phyloP scores from a whole-genome alignment of 1,140 invertebrate genomes.

The Tetragnatha versicolor region DNA sequence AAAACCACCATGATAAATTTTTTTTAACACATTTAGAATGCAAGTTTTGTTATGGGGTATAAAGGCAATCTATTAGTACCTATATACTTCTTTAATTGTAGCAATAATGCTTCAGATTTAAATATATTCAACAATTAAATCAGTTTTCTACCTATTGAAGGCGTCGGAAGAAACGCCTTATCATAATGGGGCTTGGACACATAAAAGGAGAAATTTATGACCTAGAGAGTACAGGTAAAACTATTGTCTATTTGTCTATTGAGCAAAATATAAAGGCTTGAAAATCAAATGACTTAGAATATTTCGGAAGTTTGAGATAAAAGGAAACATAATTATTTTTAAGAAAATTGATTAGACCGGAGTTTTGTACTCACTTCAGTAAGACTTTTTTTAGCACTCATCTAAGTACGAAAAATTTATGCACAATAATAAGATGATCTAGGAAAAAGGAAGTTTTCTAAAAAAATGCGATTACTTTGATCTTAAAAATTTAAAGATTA shows the following conservation, averaged over 20 bases:
- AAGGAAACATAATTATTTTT: neutral
- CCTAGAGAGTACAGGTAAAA: too few species aligned
- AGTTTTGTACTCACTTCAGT: neutral
- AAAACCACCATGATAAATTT: too few species aligned
- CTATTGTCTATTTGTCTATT: too few species aligned
- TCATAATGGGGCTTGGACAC: neutral
- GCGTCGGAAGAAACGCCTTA: neutral
- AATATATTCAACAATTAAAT: neutral
- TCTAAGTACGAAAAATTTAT: neutral
- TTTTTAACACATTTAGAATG: too few species aligned
- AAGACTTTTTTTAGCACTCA: neutral
- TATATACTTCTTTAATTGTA: too few species aligned
- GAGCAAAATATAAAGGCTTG: neutral
- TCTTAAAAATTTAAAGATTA: neutral
- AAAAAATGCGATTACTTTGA: neutral
- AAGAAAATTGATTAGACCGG: neutral
- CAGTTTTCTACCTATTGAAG: neutral
- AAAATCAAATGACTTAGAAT: neutral
- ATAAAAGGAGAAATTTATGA: neutral
- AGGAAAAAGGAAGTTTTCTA: conserved; percentile 13
- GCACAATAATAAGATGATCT: neutral
- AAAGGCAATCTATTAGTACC: too few species aligned
- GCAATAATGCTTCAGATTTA: too few species aligned
- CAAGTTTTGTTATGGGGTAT: too few species aligned
- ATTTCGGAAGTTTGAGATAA: neutral